These are phyloP conservation scores for Eulithis testata DNA, from an alignment of 2,888 invertebrate species.

Conservation along the genomic window DNA sequence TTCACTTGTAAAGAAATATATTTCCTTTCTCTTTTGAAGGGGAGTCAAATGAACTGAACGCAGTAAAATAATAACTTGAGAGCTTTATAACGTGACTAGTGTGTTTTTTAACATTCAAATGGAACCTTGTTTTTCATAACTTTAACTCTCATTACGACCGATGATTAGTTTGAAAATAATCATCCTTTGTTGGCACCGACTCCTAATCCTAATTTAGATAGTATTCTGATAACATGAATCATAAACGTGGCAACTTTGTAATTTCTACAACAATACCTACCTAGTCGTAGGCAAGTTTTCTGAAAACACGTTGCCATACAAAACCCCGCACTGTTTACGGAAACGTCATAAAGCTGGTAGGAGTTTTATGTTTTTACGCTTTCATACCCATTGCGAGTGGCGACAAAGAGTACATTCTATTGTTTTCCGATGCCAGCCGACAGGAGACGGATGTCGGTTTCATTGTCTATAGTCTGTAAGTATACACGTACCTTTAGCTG, in stretches of 20 bases:
- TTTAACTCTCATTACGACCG: too few relatives aligned
- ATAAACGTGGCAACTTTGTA: too few relatives aligned
- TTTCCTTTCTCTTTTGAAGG: slow-evolving; percentile 26
- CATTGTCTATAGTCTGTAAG: slow-evolving; percentile 46
- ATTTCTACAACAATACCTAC: too few relatives aligned
- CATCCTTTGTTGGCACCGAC: too few relatives aligned
- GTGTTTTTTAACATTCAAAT: background rate
- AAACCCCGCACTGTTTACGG: slow-evolving; percentile 45
- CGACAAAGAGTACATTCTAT: slow-evolving; percentile 64
- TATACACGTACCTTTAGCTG: slow-evolving; percentile 21
- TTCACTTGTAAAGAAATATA: slow-evolving; percentile 28
- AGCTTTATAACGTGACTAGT: background rate
- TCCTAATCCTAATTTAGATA: too few relatives aligned
- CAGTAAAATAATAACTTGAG: slow-evolving; percentile 9
- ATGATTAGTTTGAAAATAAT: too few relatives aligned
- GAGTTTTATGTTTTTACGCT: slow-evolving; percentile 58
- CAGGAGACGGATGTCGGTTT: slow-evolving; percentile 63
- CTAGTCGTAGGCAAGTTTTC: too few relatives aligned
- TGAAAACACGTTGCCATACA: slow-evolving; percentile 29
- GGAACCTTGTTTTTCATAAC: background rate
- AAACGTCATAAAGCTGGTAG: slow-evolving; percentile 54
- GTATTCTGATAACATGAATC: too few relatives aligned
- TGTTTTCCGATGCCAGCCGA: slow-evolving; percentile 67
- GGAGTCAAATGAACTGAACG: slow-evolving; percentile 22
- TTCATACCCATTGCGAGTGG: slow-evolving; percentile 54